A percentile compares a stretch with the other conserved stretches of the same genome.
Evolutionary conservation across 2,113 vertebrate genomes (phyloP).

Genomic region (Bungarus multicinctus): DNA sequence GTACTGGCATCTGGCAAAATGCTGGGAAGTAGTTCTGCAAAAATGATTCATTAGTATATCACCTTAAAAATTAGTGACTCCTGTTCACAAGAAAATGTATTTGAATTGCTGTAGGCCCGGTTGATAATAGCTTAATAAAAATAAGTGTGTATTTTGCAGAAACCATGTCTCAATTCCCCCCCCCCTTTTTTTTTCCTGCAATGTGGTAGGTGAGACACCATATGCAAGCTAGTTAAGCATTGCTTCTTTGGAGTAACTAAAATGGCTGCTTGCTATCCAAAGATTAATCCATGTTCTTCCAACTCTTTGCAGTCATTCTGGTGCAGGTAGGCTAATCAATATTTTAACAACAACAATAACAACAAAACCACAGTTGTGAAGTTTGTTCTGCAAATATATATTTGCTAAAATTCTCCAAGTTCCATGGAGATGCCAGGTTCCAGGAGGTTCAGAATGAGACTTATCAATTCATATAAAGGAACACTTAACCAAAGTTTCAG

Average conservation of each 20-base stretch:
- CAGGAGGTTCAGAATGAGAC: not conserved
- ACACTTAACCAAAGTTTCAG: not conserved
- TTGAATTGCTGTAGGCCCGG: not conserved
- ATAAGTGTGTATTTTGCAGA: not conserved
- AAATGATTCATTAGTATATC: not conserved
- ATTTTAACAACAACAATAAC: not conserved
- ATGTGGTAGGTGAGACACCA: not conserved
- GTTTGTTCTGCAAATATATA: not conserved
- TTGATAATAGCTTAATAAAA: not conserved
- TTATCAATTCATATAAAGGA: not conserved
- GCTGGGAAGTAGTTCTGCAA: not conserved
- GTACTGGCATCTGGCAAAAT: not conserved
- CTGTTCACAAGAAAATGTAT: not conserved
- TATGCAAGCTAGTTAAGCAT: not conserved
- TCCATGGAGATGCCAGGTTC: not conserved
- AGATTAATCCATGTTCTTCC: constrained; percentile 21
- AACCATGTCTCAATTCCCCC: not conserved
- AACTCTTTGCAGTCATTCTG: not conserved
- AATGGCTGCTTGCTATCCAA: constrained; percentile 28
- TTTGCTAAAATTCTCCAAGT: not conserved
- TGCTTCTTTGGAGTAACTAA: not conserved
- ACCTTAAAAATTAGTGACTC: not conserved
- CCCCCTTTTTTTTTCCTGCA: not conserved
- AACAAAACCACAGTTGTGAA: not conserved
- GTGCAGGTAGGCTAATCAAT: constrained; percentile 10